Base-by-base conservation (phyloP, 64 coral and sea anemone species). In the Cladopsammia gracilis region DNA sequence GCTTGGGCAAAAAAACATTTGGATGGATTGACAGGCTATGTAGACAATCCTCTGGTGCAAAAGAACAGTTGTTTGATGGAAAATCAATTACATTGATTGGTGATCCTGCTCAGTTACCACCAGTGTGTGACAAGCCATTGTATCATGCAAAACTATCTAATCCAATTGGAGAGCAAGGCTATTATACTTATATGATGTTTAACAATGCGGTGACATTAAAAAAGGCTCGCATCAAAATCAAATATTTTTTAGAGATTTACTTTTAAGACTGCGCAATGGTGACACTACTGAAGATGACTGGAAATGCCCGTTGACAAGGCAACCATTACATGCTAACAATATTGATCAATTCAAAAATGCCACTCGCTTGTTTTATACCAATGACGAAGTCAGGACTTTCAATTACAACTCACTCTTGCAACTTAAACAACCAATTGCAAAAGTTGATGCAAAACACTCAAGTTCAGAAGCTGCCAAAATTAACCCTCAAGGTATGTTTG, bases 11-110 rank as follows among this genome's bases (percentile, higher is more conserved):
- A 91, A 91, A 18, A 71, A 73, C 62, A 18, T 44, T 91, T 82
- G 89, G 89, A 82, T 91, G 89, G 77, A 91, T 91, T 91, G 89
- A 91, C 89, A 52, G 23, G 4, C 89, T n/a, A n/a, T n/a, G n/a
- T n/a, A n/a, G n/a, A n/a, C n/a, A n/a, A n/a, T n/a, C n/a, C n/a
- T n/a, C n/a, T n/a, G n/a, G n/a, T n/a, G n/a, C n/a, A n/a, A n/a
- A n/a, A n/a, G n/a, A n/a, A n/a, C n/a, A n/a, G n/a, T n/a, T n/a
- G n/a, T n/a, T n/a, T n/a, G n/a, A n/a, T n/a, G n/a, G n/a, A n/a
- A n/a, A n/a, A n/a, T n/a, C n/a, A n/a, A n/a, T n/a, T n/a, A n/a
- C n/a, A n/a, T n/a, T n/a, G n/a, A n/a, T n/a, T n/a, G n/a, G n/a
- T n/a, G n/a, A n/a, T n/a, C n/a, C n/a, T n/a, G n/a, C 84, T 70